These are phyloP conservation scores for Esox masquinongy DNA, from an alignment of 2,797 vertebrate species.

Conservation along the genomic window DNA sequence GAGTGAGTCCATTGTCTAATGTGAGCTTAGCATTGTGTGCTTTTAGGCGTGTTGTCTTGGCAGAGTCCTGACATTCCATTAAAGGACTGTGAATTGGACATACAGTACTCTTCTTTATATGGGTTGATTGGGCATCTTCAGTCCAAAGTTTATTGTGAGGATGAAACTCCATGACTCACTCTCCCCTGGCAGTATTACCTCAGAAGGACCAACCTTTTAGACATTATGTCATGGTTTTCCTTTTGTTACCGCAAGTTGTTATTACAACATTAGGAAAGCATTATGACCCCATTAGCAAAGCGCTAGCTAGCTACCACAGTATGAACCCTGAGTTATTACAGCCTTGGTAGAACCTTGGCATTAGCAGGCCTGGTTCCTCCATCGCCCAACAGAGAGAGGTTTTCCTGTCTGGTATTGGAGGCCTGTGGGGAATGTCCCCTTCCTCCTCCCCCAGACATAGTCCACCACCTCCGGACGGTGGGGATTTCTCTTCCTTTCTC, in stretches of 20 bases:
- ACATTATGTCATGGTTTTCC: slow-evolving; percentile 7
- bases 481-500: not conserved
- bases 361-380: not conserved
- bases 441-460: not conserved
- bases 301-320: not conserved
- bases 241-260: not conserved
- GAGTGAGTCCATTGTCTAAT: not conserved
- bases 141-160: not conserved
- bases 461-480: slow-evolving; percentile 16
- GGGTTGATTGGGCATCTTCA: not conserved
- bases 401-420: not conserved
- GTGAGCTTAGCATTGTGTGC: slow-evolving; percentile 32
- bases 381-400: not conserved
- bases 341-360: not conserved
- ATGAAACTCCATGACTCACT: slow-evolving; percentile 48
- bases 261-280: not conserved
- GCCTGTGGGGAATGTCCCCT: not conserved
- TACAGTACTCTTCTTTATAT: not conserved
- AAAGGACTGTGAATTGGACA: not conserved
- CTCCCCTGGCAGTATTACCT: slow-evolving; percentile 36
- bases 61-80: not conserved
- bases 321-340: not conserved
- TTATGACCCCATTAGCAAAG: not conserved
- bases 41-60: slow-evolving; percentile 27
- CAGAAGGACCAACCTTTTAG: slow-evolving; percentile 31